Evolutionary conservation across 2,797 vertebrate genomes (phyloP).

Genomic region (Sebastes paucispinis): DNA sequence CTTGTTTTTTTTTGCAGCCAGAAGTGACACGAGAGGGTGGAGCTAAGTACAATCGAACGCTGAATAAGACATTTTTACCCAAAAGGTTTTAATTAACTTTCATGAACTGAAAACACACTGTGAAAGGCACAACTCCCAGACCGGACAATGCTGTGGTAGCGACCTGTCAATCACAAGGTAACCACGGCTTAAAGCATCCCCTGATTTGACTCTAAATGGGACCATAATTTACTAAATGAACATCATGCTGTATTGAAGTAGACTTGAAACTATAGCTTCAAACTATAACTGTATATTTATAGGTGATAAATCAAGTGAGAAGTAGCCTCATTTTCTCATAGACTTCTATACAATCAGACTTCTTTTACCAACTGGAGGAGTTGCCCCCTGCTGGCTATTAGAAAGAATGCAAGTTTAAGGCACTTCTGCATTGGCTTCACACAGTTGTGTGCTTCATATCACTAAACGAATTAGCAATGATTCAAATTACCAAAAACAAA

Average conservation of each 20-base stretch:
- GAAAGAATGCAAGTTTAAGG: background rate
- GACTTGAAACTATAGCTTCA: background rate
- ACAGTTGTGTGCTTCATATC: background rate
- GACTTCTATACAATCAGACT: background rate
- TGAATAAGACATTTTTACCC: too few species aligned
- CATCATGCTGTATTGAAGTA: background rate
- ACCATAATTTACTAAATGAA: background rate
- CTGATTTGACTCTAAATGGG: background rate
- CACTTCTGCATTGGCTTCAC: background rate
- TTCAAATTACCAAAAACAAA: background rate
- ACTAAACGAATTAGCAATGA: background rate
- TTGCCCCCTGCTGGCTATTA: accelerated
- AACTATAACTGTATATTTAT: background rate
- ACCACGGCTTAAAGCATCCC: too few species aligned
- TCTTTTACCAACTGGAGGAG: background rate
- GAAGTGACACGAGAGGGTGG: too few species aligned
- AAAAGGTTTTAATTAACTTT: too few species aligned
- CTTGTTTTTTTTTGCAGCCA: too few species aligned
- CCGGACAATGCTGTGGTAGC: too few species aligned
- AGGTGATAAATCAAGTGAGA: background rate
- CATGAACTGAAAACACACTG: too few species aligned
- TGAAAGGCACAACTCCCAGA: too few species aligned
- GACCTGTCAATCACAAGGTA: too few species aligned
- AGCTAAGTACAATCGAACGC: too few species aligned
- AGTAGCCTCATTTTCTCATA: background rate